Base-by-base conservation (phyloP, 1,140 invertebrate species). In the Lepidurus apus region DNA sequence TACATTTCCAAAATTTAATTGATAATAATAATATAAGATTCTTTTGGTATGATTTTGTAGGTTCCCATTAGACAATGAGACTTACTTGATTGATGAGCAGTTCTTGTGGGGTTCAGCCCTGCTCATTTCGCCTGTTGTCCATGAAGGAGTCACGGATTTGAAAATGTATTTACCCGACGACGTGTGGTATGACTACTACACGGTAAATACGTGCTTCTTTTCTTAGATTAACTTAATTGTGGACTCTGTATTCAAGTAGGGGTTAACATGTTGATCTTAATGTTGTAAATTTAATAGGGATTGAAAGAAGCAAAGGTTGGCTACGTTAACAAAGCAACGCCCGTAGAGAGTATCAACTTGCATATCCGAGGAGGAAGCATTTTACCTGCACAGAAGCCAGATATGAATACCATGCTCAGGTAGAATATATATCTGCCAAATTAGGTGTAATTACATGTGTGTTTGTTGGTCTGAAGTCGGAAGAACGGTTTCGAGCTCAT, bases 161-260 rank as follows among this genome's bases (percentile, higher is more conserved):
- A 77, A 77, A 24, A 82, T 74, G 21, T 87, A 87, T 79, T 81
- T 87, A 42, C 86, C 87, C 7, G 24, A 75, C 8, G 79, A 79
- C 73, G 82, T 81, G 45, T 87, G 86, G 86, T 87, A 85, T 81
- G 82, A 86, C 74, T 87, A 83, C 80, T 86, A 85, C 75, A 83
- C 81, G 44, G 86, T 81, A 75, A 74, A 17, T n/a, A 9, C 34
- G 2, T 34, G 8, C n/a, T 21, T 65, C 7, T 65, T 47, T 2
- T 2, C 1, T 47, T 7, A 9, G 0, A 47, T 47, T 17, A 47
- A 47, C 17, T 47, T 47, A 9, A 47, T 47, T 47, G 7, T 47
- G 10, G 7, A 11, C 17, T 47, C 10, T 17, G 45, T 47, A 47
- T 47, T 47, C 4, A 34, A 34, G 1, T 34, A 34, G 34, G 3